Conservation (phyloP, 2,113 vertebrate species). For the Petrocephalus zakoni region DNA sequence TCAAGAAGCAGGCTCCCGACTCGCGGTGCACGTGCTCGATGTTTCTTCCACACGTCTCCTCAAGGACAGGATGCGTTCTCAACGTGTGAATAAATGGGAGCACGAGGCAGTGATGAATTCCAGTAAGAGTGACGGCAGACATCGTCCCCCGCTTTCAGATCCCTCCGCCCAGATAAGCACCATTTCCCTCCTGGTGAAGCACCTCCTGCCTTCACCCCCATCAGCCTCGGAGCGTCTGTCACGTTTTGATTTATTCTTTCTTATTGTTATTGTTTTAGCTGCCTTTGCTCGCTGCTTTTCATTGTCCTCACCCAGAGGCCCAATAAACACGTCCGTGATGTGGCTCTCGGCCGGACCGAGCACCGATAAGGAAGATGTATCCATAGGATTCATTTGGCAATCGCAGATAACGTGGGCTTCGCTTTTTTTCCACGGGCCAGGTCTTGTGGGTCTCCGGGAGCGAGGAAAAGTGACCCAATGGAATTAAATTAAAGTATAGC, state of each 20-base stretch:
- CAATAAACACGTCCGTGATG: slow-evolving; percentile 28
- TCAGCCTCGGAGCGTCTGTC: slow-evolving; percentile 21
- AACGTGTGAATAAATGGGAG: background rate
- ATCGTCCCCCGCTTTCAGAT: background rate
- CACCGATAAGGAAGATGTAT: slow-evolving; percentile 28
- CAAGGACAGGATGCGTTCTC: background rate
- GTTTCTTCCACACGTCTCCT: background rate
- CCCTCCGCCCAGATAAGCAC: background rate
- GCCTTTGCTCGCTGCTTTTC: background rate
- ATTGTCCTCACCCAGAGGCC: background rate
- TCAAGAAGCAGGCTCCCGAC: background rate
- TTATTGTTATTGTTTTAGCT: background rate
- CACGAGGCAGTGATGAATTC: background rate
- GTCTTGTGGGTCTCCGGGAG: slow-evolving; percentile 17
- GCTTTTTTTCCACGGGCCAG: slow-evolving; percentile 16
- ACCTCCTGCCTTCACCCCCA: background rate
- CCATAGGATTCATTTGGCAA: slow-evolving; percentile 8
- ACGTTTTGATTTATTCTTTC: background rate
- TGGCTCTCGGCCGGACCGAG: background rate
- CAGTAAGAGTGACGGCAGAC: background rate
- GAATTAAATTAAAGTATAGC: slow-evolving; percentile 19
- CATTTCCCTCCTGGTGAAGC: background rate
- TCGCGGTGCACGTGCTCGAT: background rate
- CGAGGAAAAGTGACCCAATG: background rate
- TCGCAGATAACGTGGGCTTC: background rate